These are phyloP conservation scores for Argentina silus DNA, from an alignment of 2,797 vertebrate genomes.

Conservation along the genomic window DNA sequence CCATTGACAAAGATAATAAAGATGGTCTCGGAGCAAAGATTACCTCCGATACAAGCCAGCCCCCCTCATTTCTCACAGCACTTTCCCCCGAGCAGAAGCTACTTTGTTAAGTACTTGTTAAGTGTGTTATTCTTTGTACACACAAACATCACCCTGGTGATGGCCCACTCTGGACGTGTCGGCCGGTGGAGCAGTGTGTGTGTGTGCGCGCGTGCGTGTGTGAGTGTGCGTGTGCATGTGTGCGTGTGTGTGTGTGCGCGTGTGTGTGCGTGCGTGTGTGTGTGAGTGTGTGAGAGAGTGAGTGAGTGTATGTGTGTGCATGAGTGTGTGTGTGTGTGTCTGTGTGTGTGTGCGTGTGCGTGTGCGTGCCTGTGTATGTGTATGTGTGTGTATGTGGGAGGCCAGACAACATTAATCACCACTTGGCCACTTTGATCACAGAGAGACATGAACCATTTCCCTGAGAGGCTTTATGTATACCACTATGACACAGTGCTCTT, in stretches of 20 bases:
- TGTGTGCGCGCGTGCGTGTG: slow-evolving; percentile 84
- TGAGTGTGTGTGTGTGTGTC: slow-evolving; percentile 60
- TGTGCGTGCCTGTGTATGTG: slow-evolving; percentile 23
- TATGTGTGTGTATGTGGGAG: slow-evolving; percentile 84
- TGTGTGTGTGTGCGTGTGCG: slow-evolving; percentile 73
- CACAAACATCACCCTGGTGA: slow-evolving; percentile 67
- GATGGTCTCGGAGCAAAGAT: slow-evolving; percentile 72
- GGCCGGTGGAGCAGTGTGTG: slow-evolving; percentile 42
- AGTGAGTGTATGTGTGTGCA: slow-evolving; percentile 81
- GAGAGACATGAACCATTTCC: slow-evolving; percentile 76
- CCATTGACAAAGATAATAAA: slow-evolving; percentile 77
- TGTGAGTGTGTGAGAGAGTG: slow-evolving; percentile 70
- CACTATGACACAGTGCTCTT: slow-evolving; percentile 85
- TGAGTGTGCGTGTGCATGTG: slow-evolving; percentile 79
- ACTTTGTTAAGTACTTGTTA: slow-evolving; percentile 82
- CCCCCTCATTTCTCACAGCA: slow-evolving; percentile 61
- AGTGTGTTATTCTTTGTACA: slow-evolving; percentile 71
- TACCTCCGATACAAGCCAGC: slow-evolving; percentile 56
- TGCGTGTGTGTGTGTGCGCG: slow-evolving; percentile 84
- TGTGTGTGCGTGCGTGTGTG: slow-evolving; percentile 84
- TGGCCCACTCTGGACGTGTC: slow-evolving; percentile 29
- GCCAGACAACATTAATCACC: slow-evolving; percentile 84
- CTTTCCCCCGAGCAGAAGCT: slow-evolving; percentile 62
- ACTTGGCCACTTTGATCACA: slow-evolving; percentile 86
- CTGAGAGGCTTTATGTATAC: slow-evolving; percentile 84